These are phyloP conservation scores for Aphelocoma coerulescens DNA, from an alignment of 2,113 vertebrate genomes.

Conservation along the genomic window DNA sequence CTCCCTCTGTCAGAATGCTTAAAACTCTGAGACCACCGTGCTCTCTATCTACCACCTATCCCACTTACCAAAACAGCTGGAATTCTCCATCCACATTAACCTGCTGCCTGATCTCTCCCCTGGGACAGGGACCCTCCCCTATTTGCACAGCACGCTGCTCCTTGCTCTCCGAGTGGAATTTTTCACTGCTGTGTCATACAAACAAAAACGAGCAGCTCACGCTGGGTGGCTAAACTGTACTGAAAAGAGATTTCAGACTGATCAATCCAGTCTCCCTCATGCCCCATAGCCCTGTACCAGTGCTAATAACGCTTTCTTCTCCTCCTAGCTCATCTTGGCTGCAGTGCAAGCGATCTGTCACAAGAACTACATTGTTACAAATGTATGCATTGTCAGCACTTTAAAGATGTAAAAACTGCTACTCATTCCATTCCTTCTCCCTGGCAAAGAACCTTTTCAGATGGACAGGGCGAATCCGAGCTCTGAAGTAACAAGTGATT, in stretches of 20 bases:
- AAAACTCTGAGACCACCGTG: not conserved
- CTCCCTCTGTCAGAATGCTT: not conserved
- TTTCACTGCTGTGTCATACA: constrained; percentile 22
- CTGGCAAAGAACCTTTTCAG: not conserved
- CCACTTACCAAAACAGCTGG: not conserved
- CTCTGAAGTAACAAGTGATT: not conserved
- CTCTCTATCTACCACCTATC: not conserved
- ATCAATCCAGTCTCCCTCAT: not conserved
- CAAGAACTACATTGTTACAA: not conserved
- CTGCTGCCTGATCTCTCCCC: not conserved
- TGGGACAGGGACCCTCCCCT: not conserved
- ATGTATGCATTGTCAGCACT: not conserved
- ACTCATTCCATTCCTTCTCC: not conserved
- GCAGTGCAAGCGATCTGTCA: not conserved
- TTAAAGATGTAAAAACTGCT: not conserved
- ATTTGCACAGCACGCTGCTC: not conserved
- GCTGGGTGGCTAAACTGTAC: not conserved
- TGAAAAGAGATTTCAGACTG: constrained; percentile 16
- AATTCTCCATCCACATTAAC: not conserved
- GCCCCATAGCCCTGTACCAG: not conserved
- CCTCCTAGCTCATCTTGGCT: not conserved
- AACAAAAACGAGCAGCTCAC: not conserved
- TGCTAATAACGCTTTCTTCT: not conserved
- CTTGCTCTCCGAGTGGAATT: constrained; percentile 15
- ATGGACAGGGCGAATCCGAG: not conserved